A percentile compares a stretch with the other conserved stretches of the same genome.
phyloP scores from a whole-genome alignment of 2,888 invertebrate genomes.

The Athrips mouffetella region DNA sequence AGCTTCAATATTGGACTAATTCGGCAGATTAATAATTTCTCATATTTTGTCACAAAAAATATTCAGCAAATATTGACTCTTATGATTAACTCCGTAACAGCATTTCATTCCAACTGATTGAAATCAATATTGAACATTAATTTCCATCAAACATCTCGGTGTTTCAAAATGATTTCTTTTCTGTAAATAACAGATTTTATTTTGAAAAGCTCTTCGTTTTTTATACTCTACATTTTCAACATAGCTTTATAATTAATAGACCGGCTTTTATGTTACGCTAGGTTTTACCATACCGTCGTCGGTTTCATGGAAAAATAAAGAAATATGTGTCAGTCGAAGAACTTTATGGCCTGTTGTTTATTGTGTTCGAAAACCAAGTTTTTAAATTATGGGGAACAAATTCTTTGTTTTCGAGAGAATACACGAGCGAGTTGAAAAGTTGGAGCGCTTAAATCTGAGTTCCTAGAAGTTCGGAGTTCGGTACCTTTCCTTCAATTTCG shows the following conservation, averaged over 20 bases:
- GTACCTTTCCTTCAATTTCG: conserved; percentile 18
- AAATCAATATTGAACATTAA: background rate
- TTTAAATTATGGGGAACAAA: conserved; percentile 43
- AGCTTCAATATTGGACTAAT: no score
- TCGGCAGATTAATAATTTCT: no score
- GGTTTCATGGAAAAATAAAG: conserved; percentile 66
- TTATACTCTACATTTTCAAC: conserved; percentile 14
- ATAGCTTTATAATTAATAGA: conserved; percentile 60
- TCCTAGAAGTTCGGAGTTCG: conserved; percentile 24
- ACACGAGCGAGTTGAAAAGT: conserved; percentile 37
- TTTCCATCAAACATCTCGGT: background rate
- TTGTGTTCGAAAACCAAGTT: conserved; percentile 44
- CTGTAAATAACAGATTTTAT: background rate
- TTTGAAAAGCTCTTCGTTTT: background rate
- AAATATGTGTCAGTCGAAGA: conserved; percentile 49
- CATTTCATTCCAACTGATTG: background rate
- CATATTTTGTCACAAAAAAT: background rate
- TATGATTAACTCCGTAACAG: background rate
- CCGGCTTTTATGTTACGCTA: conserved; percentile 54
- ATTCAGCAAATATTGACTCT: background rate
- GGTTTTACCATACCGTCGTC: conserved; percentile 38
- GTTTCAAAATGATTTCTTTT: background rate
- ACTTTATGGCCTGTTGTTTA: conserved; percentile 61
- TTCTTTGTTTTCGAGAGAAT: conserved; percentile 49
- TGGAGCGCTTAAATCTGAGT: conserved; percentile 25